Evolutionary conservation across 2,888 invertebrate species (phyloP).

Genomic region (Agrochola lota): DNA sequence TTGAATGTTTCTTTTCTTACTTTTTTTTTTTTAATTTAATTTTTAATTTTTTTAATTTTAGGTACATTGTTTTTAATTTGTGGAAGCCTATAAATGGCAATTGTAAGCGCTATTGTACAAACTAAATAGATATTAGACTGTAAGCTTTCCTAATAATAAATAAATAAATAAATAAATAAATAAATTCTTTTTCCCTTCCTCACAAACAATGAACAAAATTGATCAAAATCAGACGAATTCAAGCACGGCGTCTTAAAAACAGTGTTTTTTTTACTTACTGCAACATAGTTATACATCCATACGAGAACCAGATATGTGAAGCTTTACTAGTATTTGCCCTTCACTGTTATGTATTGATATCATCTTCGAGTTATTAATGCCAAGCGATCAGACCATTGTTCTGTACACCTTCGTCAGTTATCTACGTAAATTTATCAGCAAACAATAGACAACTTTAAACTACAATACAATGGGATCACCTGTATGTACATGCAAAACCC

Average conservation of each 20-base stretch:
- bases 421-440: constrained; percentile 35
- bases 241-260: not conserved
- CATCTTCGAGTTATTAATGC: not conserved
- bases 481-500: constrained; percentile 15
- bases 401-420: constrained; percentile 29
- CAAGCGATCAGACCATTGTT: constrained; percentile 5
- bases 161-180: too few relatives aligned
- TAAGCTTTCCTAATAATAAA: too few relatives aligned
- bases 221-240: too few relatives aligned
- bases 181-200: too few relatives aligned
- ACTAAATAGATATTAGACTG: too few relatives aligned
- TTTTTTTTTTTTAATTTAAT: too few relatives aligned
- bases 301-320: not conserved
- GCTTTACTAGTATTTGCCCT: not conserved
- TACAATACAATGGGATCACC: constrained; percentile 31
- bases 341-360: constrained; percentile 9
- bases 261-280: not conserved
- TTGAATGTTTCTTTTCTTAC: too few relatives aligned
- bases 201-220: too few relatives aligned
- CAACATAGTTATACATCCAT: not conserved
- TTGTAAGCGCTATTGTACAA: too few relatives aligned
- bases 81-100: too few relatives aligned
- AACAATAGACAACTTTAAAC: constrained; percentile 25
- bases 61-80: too few relatives aligned
- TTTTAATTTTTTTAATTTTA: too few relatives aligned